phyloP scores from a whole-genome alignment of 2,888 invertebrate genomes.

The Allolobophora icterica region DNA sequence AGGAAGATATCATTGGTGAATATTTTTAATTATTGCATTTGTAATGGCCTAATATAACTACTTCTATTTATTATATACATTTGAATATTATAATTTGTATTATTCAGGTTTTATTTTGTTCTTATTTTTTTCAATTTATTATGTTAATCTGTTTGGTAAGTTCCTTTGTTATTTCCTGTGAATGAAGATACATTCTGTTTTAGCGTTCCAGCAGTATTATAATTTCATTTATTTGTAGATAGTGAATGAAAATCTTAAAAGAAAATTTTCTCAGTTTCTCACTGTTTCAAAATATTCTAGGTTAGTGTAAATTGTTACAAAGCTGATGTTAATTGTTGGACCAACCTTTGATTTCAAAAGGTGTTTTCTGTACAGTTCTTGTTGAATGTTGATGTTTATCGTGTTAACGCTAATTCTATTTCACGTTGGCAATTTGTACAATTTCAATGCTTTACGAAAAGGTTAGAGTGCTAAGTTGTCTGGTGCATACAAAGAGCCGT shows the following conservation, averaged over 20 bases:
- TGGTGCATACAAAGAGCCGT: background rate
- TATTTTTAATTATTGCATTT: conserved; percentile 4
- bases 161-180: background rate
- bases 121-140: background rate
- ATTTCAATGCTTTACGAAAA: background rate
- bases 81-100: background rate
- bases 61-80: background rate
- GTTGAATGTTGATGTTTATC: conserved; percentile 17
- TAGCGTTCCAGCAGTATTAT: conserved; percentile 4
- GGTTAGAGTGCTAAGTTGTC: background rate
- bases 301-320: background rate
- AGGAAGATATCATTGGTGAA: conserved; percentile 4
- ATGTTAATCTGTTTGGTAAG: background rate
- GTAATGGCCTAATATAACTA: background rate
- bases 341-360: background rate
- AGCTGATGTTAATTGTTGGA: background rate
- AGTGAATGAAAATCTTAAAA: background rate
- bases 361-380: background rate
- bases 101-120: background rate
- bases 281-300: background rate
- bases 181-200: background rate
- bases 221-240: background rate
- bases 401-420: background rate
- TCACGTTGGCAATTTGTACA: background rate
- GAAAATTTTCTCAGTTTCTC: background rate